Percentiles rank a stretch among this genome's conserved stretches.
phyloP scores from a whole-genome alignment of 2,797 vertebrate genomes.

The Coendou prehensilis region DNA sequence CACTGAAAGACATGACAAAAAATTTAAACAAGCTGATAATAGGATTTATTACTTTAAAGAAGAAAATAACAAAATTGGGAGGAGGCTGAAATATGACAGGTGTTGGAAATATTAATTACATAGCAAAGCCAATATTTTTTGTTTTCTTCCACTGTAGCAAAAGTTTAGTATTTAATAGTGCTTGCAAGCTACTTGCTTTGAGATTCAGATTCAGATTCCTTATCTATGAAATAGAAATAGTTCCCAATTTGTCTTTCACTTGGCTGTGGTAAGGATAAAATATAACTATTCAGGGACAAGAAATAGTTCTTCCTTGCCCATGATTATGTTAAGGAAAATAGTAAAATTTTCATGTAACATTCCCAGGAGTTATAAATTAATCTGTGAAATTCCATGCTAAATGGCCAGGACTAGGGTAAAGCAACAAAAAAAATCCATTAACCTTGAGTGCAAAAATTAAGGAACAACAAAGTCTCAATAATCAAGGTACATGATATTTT shows the following conservation, averaged over 20 bases:
- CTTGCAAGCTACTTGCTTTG: not conserved
- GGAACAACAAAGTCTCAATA: conserved; percentile 9
- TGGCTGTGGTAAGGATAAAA: not conserved
- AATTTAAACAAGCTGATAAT: conserved; percentile 23
- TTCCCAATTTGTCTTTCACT: conserved; percentile 13
- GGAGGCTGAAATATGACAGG: conserved; percentile 34
- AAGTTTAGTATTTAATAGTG: conserved; percentile 44
- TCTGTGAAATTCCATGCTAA: conserved; percentile 35
- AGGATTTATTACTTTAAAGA: not conserved
- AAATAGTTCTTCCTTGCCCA: conserved; percentile 1
- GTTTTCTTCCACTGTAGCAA: conserved; percentile 10
- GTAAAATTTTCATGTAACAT: conserved; percentile 49
- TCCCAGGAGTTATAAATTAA: conserved; percentile 44
- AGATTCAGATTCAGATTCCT: conserved; percentile 14
- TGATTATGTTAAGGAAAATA: conserved; percentile 19
- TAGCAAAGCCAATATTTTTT: conserved; percentile 42
- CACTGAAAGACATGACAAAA: conserved; percentile 54
- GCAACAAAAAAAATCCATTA: not conserved
- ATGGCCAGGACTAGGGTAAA: not conserved
- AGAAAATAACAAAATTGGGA: conserved; percentile 38
- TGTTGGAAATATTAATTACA: conserved; percentile 59
- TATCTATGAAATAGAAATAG: conserved; percentile 39
- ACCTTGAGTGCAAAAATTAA: conserved; percentile 25
- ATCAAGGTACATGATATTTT: conserved; percentile 46
- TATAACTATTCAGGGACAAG: not conserved